Evolutionary conservation across 2,797 vertebrate genomes (phyloP).

Genomic region (Myoxocephalus aenaeus): DNA sequence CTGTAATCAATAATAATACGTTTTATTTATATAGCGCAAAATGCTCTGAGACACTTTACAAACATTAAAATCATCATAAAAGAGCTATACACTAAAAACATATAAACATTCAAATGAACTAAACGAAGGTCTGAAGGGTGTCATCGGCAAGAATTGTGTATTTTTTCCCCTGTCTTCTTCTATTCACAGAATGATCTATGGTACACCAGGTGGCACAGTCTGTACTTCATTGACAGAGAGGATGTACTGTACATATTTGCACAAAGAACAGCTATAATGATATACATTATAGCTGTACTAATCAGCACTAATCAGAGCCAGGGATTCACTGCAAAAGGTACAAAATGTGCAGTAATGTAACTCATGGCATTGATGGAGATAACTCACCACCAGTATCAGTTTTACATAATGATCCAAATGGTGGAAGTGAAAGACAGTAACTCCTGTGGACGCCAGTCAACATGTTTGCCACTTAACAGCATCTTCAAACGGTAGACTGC

Average conservation of each 20-base stretch:
- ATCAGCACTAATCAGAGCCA: slow-evolving; percentile 23
- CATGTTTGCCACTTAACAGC: background rate
- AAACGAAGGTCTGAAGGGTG: slow-evolving; percentile 20
- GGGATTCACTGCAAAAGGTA: slow-evolving; percentile 5
- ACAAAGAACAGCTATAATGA: slow-evolving; percentile 39
- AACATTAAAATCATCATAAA: too few relatives aligned
- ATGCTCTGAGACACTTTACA: too few relatives aligned
- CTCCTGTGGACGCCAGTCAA: background rate
- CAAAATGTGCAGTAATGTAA: slow-evolving; percentile 26
- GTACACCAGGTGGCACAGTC: slow-evolving; percentile 29
- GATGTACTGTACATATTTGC: slow-evolving; percentile 39
- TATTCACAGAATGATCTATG: slow-evolving; percentile 41
- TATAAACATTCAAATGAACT: background rate
- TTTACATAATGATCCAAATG: slow-evolving; percentile 4
- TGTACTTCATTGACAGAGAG: slow-evolving; percentile 39
- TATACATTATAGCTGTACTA: too few relatives aligned
- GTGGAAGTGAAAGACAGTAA: background rate
- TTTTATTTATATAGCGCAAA: too few relatives aligned
- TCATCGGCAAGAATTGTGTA: slow-evolving; percentile 19
- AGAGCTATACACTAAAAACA: too few relatives aligned
- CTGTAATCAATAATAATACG: too few relatives aligned
- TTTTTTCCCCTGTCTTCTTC: slow-evolving; percentile 6
- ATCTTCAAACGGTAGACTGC: background rate
- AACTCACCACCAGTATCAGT: background rate
- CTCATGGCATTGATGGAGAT: slow-evolving; percentile 1